Conservation (phyloP, 2,113 vertebrate species). For the Carassius auratus region DNA sequence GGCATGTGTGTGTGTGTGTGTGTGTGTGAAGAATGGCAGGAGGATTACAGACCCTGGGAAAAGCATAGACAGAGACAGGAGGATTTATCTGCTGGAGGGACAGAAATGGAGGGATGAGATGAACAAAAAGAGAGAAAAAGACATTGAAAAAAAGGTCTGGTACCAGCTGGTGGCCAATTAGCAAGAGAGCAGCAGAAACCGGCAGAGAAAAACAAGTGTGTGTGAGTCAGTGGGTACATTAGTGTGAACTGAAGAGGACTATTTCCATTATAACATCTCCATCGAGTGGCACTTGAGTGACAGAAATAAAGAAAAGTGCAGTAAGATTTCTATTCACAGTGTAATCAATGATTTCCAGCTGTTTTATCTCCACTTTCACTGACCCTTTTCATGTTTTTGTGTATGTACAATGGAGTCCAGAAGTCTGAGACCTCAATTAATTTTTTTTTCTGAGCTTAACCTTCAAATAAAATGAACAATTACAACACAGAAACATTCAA, state of each 20-base stretch:
- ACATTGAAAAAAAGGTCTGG: not conserved
- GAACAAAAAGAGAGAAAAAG: slow-evolving; percentile 20
- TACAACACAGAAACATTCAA: not conserved
- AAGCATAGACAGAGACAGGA: slow-evolving; percentile 1
- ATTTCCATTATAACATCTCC: slow-evolving; percentile 12
- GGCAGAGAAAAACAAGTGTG: not conserved
- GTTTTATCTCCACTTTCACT: not conserved
- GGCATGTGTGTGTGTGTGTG: not conserved
- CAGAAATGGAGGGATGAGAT: slow-evolving; percentile 25
- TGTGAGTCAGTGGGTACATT: not conserved
- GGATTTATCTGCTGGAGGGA: slow-evolving; percentile 39
- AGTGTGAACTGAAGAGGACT: not conserved
- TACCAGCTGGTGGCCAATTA: slow-evolving; percentile 33
- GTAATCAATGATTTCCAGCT: slow-evolving; percentile 3
- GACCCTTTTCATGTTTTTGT: not conserved
- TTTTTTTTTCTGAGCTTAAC: not conserved
- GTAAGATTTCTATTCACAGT: not conserved
- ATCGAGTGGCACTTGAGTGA: slow-evolving; percentile 6
- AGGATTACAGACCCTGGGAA: slow-evolving; percentile 12
- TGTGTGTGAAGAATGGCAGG: not conserved
- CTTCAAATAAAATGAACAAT: not conserved
- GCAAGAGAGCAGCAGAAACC: slow-evolving; percentile 10
- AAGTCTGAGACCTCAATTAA: not conserved
- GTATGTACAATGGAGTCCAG: not conserved
- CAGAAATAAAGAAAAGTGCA: not conserved